Evolutionary conservation across 2,797 vertebrate species (phyloP), one percentile per base, ranked within the genome.

Genomic region (Microchirus variegatus): DNA sequence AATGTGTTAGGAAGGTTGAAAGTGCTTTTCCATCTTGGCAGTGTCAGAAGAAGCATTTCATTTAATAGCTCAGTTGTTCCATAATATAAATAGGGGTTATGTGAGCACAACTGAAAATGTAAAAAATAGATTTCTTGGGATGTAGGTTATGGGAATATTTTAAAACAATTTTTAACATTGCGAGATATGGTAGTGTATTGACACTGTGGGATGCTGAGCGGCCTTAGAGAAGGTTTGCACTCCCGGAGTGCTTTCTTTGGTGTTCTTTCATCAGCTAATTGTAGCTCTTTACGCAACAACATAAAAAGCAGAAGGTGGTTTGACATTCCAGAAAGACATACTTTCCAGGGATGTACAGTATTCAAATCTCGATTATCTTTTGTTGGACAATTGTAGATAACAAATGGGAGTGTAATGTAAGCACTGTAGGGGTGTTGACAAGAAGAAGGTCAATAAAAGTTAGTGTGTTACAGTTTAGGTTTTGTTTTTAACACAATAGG

Each of bases 1-100:
- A 75, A 56, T 8, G 46, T 68, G 53, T 67, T 54, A 3, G 19
- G 31, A 15, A 61, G 51, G 53, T 26, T 43, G 10, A 46, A 63
- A 71, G 67, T 61, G 59, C 26, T 82, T 87, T 84, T 82, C 74
- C 69, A 74, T 76, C 37, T 54, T 46, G 62, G 48, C 0, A 57
- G 40, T 22, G 67, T 41, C 55, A 82, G 57, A 57, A 75, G 73
- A n/a, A n/a, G n/a, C 41, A 54, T 66, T 58, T 52, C 46, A 69
- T 61, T 76, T 15, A 70, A 63, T 58, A 69, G 38, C 49, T 68
- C 38, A 10, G 15, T 15, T 49, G 53, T 63, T 78, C 47, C 54
- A 59, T 73, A 18, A 12, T 40, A 16, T 18, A 18, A 53, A 53
- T 37, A 18, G 9, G 16, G 10, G 2, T 38, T 11, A 9, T 12